A percentile compares a stretch with the other conserved stretches of the same genome.
Conservation (phyloP, 2,888 invertebrate genomes). For the Acleris cristana region DNA sequence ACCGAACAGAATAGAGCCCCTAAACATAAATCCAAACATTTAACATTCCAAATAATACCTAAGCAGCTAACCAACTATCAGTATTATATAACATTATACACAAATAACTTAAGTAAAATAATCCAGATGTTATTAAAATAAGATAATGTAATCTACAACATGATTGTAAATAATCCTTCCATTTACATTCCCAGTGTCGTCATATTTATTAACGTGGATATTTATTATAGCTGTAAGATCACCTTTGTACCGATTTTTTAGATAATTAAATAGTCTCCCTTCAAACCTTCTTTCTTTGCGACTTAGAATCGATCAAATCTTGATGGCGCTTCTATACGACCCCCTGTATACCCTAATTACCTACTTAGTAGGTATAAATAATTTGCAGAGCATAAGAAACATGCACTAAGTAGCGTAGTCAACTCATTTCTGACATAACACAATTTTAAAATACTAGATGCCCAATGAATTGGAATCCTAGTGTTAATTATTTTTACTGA, state of each 20-base stretch:
- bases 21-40: background rate
- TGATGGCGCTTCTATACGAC: background rate
- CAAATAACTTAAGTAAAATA: background rate
- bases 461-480: too few relatives aligned
- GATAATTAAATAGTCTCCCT: conserved; percentile 39
- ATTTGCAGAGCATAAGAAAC: too few relatives aligned
- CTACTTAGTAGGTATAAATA: too few relatives aligned
- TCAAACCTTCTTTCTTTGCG: conserved; percentile 32
- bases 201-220: conserved; percentile 66
- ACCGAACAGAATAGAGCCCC: too few relatives aligned
- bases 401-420: too few relatives aligned
- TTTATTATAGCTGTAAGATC: conserved; percentile 63
- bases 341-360: too few relatives aligned
- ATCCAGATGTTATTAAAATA: background rate
- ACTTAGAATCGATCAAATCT: background rate
- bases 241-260: conserved; percentile 57
- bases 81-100: conserved; percentile 17
- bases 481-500: too few relatives aligned
- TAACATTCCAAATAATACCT: conserved; percentile 13
- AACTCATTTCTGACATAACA: too few relatives aligned
- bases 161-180: background rate
- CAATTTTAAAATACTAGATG: too few relatives aligned
- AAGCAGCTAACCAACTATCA: conserved; percentile 15
- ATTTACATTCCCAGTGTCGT: conserved; percentile 43
- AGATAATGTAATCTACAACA: background rate